Conservation (phyloP, 2,113 vertebrate species). For the Pelecanoides urinatrix region DNA sequence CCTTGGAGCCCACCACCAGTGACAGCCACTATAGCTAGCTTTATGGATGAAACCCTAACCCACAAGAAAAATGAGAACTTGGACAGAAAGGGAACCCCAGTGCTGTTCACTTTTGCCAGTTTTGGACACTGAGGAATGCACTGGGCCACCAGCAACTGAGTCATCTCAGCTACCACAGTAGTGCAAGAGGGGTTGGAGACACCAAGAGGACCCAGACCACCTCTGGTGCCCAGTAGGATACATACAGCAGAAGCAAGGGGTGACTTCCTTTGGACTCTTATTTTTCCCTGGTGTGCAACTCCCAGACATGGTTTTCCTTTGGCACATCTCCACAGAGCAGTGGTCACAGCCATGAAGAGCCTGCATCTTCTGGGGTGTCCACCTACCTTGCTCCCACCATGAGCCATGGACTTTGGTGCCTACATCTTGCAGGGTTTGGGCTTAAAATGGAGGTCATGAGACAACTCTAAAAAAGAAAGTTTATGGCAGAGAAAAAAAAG, state of each 20-base stretch:
- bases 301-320: not conserved
- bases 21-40: not conserved
- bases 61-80: not conserved
- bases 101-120: not conserved
- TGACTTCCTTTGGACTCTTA: not conserved
- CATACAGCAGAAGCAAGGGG: not conserved
- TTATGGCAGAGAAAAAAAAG: rapidly evolving
- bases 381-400: rapidly evolving
- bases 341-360: not conserved
- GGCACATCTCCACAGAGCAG: not conserved
- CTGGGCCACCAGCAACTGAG: not conserved
- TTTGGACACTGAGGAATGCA: rapidly evolving
- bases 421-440: not conserved
- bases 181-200: not conserved
- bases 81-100: not conserved
- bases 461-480: not conserved
- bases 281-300: not conserved
- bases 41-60: not conserved
- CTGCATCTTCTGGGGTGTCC: not conserved
- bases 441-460: not conserved
- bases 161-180: not conserved
- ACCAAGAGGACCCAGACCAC: not conserved
- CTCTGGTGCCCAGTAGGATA: not conserved
- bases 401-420: not conserved
- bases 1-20: not conserved